Conservation (phyloP, 2,113 vertebrate genomes). For the Galemys pyrenaicus region DNA sequence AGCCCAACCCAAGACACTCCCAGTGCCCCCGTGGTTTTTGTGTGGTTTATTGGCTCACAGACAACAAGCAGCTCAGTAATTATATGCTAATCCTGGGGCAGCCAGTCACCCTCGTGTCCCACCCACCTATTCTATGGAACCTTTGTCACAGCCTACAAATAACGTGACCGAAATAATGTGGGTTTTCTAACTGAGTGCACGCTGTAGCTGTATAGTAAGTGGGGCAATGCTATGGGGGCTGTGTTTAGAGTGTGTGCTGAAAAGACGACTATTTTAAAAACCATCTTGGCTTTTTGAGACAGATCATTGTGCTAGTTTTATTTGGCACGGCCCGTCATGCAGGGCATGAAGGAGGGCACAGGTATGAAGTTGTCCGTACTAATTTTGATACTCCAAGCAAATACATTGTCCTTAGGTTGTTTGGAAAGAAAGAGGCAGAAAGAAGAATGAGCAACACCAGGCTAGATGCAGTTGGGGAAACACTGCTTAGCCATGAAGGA, state of each 20-base stretch:
- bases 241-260: background rate
- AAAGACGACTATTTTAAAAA: background rate
- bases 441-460: background rate
- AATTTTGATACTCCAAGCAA: background rate
- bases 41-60: background rate
- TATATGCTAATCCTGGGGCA: background rate
- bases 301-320: background rate
- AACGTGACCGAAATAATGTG: background rate
- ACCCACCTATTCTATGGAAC: background rate
- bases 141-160: background rate
- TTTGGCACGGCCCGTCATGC: background rate
- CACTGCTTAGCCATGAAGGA: background rate
- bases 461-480: fast-evolving
- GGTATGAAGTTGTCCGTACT: background rate
- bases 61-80: background rate
- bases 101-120: background rate
- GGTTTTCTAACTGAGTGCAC: background rate
- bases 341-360: background rate
- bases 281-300: background rate
- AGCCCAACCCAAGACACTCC: background rate
- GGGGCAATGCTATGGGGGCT: background rate
- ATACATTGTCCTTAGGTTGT: background rate
- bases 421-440: background rate
- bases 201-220: background rate
- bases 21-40: background rate